Conservation (phyloP, 2,797 vertebrate species). For the Petrocephalus sullivani region DNA sequence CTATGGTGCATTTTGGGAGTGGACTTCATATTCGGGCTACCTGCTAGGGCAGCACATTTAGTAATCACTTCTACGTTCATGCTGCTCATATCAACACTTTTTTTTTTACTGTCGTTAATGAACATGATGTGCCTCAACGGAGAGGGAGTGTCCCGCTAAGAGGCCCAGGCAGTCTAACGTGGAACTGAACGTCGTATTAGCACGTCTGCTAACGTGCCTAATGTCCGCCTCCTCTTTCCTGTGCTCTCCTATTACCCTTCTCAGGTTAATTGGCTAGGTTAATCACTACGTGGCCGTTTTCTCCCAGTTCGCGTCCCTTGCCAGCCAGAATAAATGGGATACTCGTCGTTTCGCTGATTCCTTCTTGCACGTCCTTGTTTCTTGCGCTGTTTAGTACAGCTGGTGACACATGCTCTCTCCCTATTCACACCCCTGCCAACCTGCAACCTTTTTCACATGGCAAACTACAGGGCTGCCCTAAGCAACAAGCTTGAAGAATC, state of each 20-base stretch:
- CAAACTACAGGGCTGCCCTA: neutral
- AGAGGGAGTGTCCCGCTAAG: neutral
- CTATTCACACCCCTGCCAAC: neutral
- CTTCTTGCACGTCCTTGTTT: neutral
- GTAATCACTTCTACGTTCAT: neutral
- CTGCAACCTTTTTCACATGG: neutral
- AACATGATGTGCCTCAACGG: neutral
- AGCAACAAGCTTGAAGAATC: neutral
- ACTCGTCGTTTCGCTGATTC: neutral
- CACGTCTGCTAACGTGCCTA: neutral
- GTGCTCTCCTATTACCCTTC: neutral
- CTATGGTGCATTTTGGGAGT: neutral
- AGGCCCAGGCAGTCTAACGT: neutral
- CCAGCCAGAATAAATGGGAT: neutral
- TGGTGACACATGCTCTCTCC: neutral
- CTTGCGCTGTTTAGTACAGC: neutral
- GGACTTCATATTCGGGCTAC: neutral
- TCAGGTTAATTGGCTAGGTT: neutral
- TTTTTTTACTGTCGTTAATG: neutral
- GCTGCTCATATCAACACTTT: neutral
- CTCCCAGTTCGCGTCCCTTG: neutral
- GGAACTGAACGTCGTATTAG: neutral
- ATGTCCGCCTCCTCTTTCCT: neutral
- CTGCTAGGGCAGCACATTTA: neutral
- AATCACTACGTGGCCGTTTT: neutral